Conservation (phyloP, 1,140 invertebrate genomes). For the Zophobas morio region DNA sequence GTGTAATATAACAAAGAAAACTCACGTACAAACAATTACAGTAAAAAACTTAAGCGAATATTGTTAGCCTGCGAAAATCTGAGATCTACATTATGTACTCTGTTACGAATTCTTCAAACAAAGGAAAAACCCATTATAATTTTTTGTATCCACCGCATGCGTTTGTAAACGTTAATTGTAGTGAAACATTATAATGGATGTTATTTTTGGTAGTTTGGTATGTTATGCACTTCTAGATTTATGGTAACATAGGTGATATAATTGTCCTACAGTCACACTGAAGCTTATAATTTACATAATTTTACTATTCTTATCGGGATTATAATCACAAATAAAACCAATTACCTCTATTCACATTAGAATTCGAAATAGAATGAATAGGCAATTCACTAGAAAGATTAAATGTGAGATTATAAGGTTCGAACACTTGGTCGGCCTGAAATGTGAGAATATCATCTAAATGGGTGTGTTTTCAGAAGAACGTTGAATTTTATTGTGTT, state of each 20-base stretch:
- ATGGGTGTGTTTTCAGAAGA: too few species aligned
- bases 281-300: constrained; percentile 46
- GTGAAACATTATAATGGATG: constrained; percentile 44
- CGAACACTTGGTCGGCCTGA: constrained; percentile 14
- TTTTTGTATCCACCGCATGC: constrained; percentile 25
- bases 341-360: constrained; percentile 30
- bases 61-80: too few species aligned
- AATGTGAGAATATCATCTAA: constrained; percentile 24
- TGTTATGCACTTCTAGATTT: constrained; percentile 43
- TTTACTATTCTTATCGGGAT: constrained; percentile 22
- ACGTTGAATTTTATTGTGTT: too few species aligned
- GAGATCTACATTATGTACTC: neutral
- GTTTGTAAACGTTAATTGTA: constrained; percentile 43
- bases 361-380: constrained; percentile 32
- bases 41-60: too few species aligned
- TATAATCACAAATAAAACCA: constrained; percentile 43
- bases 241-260: constrained; percentile 47
- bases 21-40: too few species aligned
- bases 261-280: constrained; percentile 31
- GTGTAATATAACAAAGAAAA: too few species aligned
- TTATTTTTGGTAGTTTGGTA: constrained; percentile 48
- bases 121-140: constrained; percentile 30
- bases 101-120: neutral
- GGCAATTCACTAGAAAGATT: constrained; percentile 37
- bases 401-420: constrained; percentile 28